Percentiles rank a stretch among this genome's conserved stretches.
phyloP scores from a whole-genome alignment of 2,888 invertebrate genomes.

The Dasypogon diadema region DNA sequence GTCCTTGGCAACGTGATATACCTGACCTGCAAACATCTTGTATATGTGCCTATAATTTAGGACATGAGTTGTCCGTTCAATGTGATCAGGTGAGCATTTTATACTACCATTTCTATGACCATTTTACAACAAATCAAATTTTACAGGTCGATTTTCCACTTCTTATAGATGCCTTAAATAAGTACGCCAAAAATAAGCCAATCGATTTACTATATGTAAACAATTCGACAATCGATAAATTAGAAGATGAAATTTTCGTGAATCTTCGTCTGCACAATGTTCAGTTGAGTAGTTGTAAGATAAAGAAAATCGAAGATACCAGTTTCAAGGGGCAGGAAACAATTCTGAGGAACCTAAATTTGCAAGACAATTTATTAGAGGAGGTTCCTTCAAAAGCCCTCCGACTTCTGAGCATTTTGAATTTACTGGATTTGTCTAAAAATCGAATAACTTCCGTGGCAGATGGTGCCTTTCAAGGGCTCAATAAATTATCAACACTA shows the following conservation, averaged over 20 bases:
- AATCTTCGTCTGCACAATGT: slow-evolving; percentile 83
- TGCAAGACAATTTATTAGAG: slow-evolving; percentile 84
- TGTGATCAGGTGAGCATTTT: slow-evolving; percentile 78
- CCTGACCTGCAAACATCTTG: slow-evolving; percentile 84
- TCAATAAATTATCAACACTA: slow-evolving; percentile 81
- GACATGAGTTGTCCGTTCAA: slow-evolving; percentile 87
- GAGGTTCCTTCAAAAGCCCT: slow-evolving; percentile 83
- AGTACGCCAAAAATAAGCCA: slow-evolving; percentile 75
- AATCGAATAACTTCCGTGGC: slow-evolving; percentile 81
- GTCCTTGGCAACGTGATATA: slow-evolving; percentile 86
- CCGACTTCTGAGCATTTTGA: slow-evolving; percentile 76
- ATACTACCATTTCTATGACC: background rate
- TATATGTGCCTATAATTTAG: slow-evolving; percentile 88
- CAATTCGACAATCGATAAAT: slow-evolving; percentile 81
- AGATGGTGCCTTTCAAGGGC: slow-evolving; percentile 80
- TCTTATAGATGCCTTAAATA: slow-evolving; percentile 80
- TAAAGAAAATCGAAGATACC: slow-evolving; percentile 76
- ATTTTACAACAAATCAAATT: background rate
- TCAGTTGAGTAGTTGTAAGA: slow-evolving; percentile 86
- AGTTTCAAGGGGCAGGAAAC: slow-evolving; percentile 88
- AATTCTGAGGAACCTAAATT: slow-evolving; percentile 83
- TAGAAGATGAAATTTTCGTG: slow-evolving; percentile 77
- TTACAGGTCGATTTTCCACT: slow-evolving; percentile 79
- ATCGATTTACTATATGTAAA: slow-evolving; percentile 90
- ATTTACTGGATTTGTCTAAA: slow-evolving; percentile 85